These are phyloP conservation scores for Dermochelys coriacea DNA, from an alignment of 2,797 vertebrate genomes.

Conservation along the genomic window DNA sequence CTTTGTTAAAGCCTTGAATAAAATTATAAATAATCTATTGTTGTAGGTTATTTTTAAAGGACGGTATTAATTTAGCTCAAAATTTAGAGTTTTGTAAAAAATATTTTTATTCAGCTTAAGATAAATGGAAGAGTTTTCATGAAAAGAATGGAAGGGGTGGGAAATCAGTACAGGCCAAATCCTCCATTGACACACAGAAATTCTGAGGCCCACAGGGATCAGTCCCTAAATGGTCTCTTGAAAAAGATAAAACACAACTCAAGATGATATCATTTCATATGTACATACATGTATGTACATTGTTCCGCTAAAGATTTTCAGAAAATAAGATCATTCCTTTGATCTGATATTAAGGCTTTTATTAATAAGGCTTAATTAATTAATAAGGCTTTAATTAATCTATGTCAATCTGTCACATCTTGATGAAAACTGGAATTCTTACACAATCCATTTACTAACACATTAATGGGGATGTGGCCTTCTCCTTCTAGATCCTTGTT, in stretches of 20 bases:
- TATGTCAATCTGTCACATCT: constrained; percentile 21
- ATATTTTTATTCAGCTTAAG: not conserved
- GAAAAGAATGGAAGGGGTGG: not conserved
- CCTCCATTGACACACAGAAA: not conserved
- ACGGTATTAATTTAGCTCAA: not conserved
- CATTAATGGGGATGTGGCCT: constrained; percentile 40
- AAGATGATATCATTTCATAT: constrained; percentile 11
- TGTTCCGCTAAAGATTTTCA: constrained; percentile 56
- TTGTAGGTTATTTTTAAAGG: not conserved
- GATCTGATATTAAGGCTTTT: constrained; percentile 39
- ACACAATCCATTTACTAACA: constrained; percentile 40
- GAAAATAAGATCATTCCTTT: constrained; percentile 29
- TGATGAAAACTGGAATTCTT: constrained; percentile 37
- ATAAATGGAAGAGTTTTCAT: not conserved
- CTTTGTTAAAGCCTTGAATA: not conserved
- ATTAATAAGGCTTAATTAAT: not conserved
- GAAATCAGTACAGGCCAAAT: not conserved
- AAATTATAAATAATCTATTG: not conserved
- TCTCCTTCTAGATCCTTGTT: constrained; percentile 52
- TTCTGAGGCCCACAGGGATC: not conserved
- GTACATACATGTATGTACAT: constrained; percentile 26
- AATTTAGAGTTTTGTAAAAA: not conserved
- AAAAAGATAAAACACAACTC: not conserved
- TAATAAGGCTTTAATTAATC: constrained; percentile 47
- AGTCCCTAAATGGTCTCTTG: not conserved